A percentile compares a stretch with the other conserved stretches of the same genome.
These are phyloP conservation scores for Columba guinea DNA, from an alignment of 2,797 vertebrate species.

Conservation along the genomic window DNA sequence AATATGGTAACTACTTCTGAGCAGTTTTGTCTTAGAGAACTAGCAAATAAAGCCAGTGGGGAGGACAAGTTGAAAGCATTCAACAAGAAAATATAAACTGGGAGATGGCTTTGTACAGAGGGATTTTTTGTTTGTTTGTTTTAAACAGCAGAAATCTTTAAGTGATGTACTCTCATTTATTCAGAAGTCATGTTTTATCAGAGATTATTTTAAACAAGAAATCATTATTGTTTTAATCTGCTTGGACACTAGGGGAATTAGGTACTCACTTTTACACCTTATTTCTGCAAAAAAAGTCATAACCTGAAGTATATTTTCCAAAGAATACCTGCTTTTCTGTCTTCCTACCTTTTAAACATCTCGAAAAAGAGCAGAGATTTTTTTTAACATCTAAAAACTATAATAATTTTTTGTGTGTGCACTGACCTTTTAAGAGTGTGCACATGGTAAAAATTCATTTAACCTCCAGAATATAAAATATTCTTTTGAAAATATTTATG, in stretches of 20 bases:
- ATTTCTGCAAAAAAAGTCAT: not conserved
- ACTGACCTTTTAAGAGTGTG: not conserved
- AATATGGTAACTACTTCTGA: not conserved
- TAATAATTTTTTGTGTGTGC: not conserved
- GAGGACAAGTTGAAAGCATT: not conserved
- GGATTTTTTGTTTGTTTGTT: not conserved
- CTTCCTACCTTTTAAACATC: not conserved
- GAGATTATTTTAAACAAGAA: not conserved
- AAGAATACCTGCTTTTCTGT: not conserved
- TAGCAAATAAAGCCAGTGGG: not conserved
- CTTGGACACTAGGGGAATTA: not conserved
- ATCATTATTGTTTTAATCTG: not conserved
- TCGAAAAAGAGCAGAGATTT: not conserved
- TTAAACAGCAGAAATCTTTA: not conserved
- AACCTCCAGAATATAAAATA: not conserved
- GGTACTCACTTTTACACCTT: not conserved
- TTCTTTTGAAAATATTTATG: not conserved
- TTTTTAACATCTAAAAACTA: not conserved
- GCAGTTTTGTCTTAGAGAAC: not conserved
- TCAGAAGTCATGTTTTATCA: not conserved
- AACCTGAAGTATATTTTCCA: not conserved
- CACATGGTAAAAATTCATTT: not conserved
- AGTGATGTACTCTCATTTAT: not conserved
- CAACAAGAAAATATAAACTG: not conserved
- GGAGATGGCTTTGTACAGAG: not conserved